Base-by-base conservation (phyloP, 1,140 invertebrate species). In the Listronotus oregonensis region DNA sequence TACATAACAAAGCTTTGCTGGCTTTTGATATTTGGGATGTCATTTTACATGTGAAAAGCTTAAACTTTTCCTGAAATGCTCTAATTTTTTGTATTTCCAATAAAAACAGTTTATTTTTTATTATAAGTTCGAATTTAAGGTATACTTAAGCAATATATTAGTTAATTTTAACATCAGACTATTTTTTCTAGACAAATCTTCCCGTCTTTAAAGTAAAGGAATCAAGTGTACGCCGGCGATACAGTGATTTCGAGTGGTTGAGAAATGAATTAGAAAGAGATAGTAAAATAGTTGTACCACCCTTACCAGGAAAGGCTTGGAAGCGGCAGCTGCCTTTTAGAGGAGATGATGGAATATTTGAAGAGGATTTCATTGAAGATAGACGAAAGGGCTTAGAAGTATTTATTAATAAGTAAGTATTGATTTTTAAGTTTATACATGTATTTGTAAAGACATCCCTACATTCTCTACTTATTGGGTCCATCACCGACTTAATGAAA, bases 191-290 rank as follows among this genome's bases (percentile, higher is more conserved):
- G 97, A 99, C 97, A 71, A 99, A 99, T 83, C 85, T 99, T 74
- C 98, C 98, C 54, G 96, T 99, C 63, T 99, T 99, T 82, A 99
- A 98, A 88, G 90, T 98, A 9, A 99, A 99, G 84, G 97, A 99
- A 79, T 99, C 97, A 0, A 97, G 90, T 79, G 97, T 99, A 0
- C 84, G 98, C 73, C 86, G 98, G 77, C 86, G 98, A 80, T 99
- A 99, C 83, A 98, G 96, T 83, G 98, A 99, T 83, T 99, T 99
- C 84, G 97, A 99, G 85, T 99, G 98, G 98, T 82, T 99, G 47
- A 89, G 96, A 81, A 97, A 95, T 82, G 97, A 99, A 86, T 81
- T 99, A 68, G 98, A 99, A 85, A 85, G 98, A 80, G 97, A 99
- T 79, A 99, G 96, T 82, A 99, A 99, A 94, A 98, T 99, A 85